phyloP scores from a whole-genome alignment of 1,140 invertebrate genomes.

The Drosophila chauvacae region DNA sequence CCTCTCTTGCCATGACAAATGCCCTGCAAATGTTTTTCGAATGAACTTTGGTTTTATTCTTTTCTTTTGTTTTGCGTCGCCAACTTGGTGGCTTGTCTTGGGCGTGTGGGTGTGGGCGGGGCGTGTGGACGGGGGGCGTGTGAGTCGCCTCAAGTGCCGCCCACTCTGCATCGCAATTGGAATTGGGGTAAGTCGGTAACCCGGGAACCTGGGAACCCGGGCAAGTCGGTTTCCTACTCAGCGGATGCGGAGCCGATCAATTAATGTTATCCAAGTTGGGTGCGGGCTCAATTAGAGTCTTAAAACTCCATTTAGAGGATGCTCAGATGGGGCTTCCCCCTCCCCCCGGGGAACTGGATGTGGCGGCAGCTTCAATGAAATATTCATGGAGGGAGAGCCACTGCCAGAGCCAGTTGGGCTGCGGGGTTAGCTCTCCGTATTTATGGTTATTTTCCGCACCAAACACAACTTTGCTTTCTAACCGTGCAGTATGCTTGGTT shows the following conservation, averaged over 20 bases:
- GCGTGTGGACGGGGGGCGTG: not conserved
- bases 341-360: conserved; percentile 5
- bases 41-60: conserved; percentile 51
- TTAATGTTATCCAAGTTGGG: conserved; percentile 41
- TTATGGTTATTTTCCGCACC: conserved; percentile 49
- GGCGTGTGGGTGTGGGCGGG: not conserved
- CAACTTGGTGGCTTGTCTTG: conserved; percentile 20
- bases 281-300: conserved; percentile 47
- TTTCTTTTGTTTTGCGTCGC: conserved; percentile 36
- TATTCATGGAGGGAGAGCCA: conserved; percentile 30
- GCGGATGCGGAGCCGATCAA: conserved; percentile 32
- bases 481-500: conserved; percentile 20
- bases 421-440: conserved; percentile 34
- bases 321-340: conserved; percentile 12
- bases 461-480: conserved; percentile 53
- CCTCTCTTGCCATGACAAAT: conserved; percentile 40
- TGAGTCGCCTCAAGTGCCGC: conserved; percentile 36
- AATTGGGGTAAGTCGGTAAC: conserved; percentile 6
- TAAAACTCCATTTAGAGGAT: conserved; percentile 50
- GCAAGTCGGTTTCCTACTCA: conserved; percentile 4
- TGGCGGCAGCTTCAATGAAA: conserved; percentile 37
- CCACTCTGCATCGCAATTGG: conserved; percentile 17
- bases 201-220: not conserved
- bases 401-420: not conserved
- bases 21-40: conserved; percentile 45